Base-by-base conservation (phyloP, 2,113 vertebrate species). In the Procavia capensis region DNA sequence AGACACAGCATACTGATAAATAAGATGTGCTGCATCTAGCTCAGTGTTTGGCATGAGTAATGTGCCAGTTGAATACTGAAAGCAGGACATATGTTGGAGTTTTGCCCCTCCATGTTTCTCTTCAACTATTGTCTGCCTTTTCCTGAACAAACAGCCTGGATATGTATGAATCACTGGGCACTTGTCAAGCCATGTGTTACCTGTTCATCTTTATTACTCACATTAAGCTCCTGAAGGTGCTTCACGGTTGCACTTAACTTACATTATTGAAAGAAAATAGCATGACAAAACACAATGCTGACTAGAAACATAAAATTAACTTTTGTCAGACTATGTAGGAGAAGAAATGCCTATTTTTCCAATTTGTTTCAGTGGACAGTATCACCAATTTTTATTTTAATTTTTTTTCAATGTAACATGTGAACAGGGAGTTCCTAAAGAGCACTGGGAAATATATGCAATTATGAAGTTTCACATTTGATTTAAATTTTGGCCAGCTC, bases 401-500 rank as follows among this genome's bases (percentile, higher is more conserved):
- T 41, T 36, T 6, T 17, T 88, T 88, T 97, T 90, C 57, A 75
- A 81, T 90, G 31, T 80, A 84, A 19, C 63, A 84, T n/a, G 24
- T 85, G 31, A 93, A 50, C 34, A 72, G 75, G 9, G 59, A 83
- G 57, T 84, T 97, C 22, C 27, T 27, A n/a, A 93, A 86, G 43
- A 87, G 14, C 43, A 39, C 34, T 64, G 83, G 36, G 27, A 92
- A 95, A 95, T 89, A 11, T 0, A 66, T 17, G 39, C 57, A n/a
- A 64, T 79, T 14, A 31, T 36, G 45, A 93, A 45, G 41, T 93
- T 97, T 93, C 92, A 95, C 47, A 82, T 41, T 96, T 88, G 88
- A 91, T 96, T 96, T 93, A 88, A 74, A 83, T 89, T 96, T 95
- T 94, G 78, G 43, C 66, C 47, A 90, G 9, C 36, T 91, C 75